phyloP scores from a whole-genome alignment of 2,113 vertebrate species.

The Myrmophylax atrothorax region DNA sequence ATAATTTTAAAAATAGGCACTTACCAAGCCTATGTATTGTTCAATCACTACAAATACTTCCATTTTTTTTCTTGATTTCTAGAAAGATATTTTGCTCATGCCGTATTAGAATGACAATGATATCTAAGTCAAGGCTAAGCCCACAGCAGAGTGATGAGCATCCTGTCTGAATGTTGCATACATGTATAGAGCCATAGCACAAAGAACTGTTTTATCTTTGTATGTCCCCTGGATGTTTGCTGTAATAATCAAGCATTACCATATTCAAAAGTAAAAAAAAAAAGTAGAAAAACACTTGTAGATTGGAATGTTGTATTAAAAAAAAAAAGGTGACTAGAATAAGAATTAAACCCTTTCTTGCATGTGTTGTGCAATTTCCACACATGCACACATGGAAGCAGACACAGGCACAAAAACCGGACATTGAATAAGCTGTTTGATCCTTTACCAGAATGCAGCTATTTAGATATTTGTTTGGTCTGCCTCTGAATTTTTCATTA shows the following conservation, averaged over 20 bases:
- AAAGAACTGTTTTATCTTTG: constrained; percentile 34
- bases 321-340: neutral
- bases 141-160: constrained; percentile 30
- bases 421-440: constrained; percentile 33
- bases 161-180: neutral
- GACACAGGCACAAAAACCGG: neutral
- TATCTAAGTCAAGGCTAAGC: constrained; percentile 58
- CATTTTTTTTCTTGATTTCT: constrained; percentile 23
- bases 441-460: constrained; percentile 65
- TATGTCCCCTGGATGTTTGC: neutral
- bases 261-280: neutral
- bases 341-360: neutral
- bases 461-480: constrained; percentile 77
- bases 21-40: constrained; percentile 48
- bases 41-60: constrained; percentile 4
- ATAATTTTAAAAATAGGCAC: constrained; percentile 43
- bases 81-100: constrained; percentile 64
- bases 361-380: constrained; percentile 4
- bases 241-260: constrained; percentile 9
- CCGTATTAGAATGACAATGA: constrained; percentile 56
- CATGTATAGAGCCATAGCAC: neutral
- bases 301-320: neutral
- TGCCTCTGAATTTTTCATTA: constrained; percentile 77
- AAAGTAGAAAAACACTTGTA: constrained; percentile 51
- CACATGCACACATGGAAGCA: neutral